Evolutionary conservation across 2,888 invertebrate genomes (phyloP).

Genomic region (Podotricha telesiphe): DNA sequence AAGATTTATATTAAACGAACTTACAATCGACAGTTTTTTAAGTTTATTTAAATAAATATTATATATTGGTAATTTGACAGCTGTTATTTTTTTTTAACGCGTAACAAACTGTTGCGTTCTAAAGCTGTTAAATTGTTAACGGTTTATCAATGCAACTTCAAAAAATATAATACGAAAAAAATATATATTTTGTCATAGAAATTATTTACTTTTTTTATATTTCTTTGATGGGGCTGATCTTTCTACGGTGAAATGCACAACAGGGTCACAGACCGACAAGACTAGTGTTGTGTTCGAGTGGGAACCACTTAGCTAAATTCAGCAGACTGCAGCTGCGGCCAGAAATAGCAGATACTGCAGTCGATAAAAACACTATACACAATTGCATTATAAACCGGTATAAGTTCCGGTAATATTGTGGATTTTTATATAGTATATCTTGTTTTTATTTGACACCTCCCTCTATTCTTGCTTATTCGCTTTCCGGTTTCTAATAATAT

Average conservation of each 20-base stretch:
- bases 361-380: slow-evolving; percentile 35
- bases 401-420: too few relatives aligned
- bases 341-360: slow-evolving; percentile 41
- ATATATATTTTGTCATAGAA: too few relatives aligned
- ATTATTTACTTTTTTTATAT: too few relatives aligned
- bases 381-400: slow-evolving; percentile 16
- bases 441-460: background rate
- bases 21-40: too few relatives aligned
- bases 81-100: too few relatives aligned
- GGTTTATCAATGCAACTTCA: too few relatives aligned
- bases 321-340: slow-evolving; percentile 41
- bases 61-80: too few relatives aligned
- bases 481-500: background rate
- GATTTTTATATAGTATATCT: background rate
- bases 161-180: too few relatives aligned
- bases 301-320: slow-evolving; percentile 43
- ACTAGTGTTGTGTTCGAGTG: slow-evolving; percentile 39
- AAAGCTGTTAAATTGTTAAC: too few relatives aligned
- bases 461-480: background rate
- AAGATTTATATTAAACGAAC: too few relatives aligned
- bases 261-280: slow-evolving; percentile 43
- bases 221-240: background rate
- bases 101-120: too few relatives aligned
- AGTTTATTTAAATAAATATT: too few relatives aligned
- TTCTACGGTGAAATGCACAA: slow-evolving; percentile 7